Evolutionary conservation across 1,140 invertebrate species (phyloP), one percentile per base, ranked within the genome.

Genomic region (Cyclargus thomasi): DNA sequence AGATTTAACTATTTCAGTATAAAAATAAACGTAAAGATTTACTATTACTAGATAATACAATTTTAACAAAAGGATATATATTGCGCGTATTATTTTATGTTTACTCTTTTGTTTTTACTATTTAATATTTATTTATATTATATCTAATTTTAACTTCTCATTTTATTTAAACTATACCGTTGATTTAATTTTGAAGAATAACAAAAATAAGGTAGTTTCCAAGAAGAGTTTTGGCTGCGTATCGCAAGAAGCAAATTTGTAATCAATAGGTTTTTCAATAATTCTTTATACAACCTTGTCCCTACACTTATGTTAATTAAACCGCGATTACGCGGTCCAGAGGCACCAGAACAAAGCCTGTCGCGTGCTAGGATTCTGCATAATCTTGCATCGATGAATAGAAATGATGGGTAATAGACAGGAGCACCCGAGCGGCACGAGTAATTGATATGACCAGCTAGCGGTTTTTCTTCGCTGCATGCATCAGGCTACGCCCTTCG

Each of bases 391-490:
- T 68, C 78, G 79, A 82, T 80, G 78, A 80, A 78, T 81, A 86
- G 76, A 81, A 82, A 85, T 83, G 82, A 86, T 85, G 76, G 84
- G 79, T 76, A 79, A 83, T 90, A 86, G 86, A 86, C 85, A 84
- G 83, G 83, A 81, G 82, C 85, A 88, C 75, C 76, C 76, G 79
- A 90, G 79, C 85, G 83, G 74, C 78, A 72, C 79, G 76, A 74
- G 85, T 89, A 87, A 89, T 89, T 87, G 86, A 89, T 89, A 87
- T 75, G 78, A 75, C 74, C 77, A 76, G 69, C 71, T 88, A 89
- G 86, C 86, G 85, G 85, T 85, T 82, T 76, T 79, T 70, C 70
- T 78, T 80, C 75, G 75, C 72, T 68, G 63, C 76, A 76, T 79
- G 77, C 76, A 75, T 74, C 71, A 72, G 71, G 74, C 63, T 78